Conservation (phyloP, 2,888 invertebrate genomes). For the Fragum fragum region DNA sequence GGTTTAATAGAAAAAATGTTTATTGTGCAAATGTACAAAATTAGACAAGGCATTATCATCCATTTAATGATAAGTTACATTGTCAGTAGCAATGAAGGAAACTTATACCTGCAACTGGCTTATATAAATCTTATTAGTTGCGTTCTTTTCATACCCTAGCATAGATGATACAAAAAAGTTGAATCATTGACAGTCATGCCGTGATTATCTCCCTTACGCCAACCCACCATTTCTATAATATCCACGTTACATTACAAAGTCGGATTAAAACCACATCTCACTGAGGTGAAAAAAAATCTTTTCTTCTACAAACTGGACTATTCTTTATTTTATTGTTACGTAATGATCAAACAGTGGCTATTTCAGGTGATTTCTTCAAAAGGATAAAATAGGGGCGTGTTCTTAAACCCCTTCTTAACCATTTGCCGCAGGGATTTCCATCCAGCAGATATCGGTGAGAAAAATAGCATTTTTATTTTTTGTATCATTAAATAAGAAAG, state of each 20-base stretch:
- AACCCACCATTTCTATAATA: neutral
- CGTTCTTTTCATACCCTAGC: too few species aligned
- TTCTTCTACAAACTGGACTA: neutral
- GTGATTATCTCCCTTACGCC: constrained; percentile 11
- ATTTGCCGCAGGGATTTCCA: neutral
- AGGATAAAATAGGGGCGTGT: neutral
- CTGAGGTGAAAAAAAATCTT: neutral
- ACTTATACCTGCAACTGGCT: too few species aligned
- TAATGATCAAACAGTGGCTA: constrained; percentile 9
- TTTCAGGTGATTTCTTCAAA: neutral
- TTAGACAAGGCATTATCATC: too few species aligned
- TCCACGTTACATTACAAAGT: neutral
- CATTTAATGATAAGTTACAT: too few species aligned
- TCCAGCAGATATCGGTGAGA: constrained; percentile 13
- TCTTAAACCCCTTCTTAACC: neutral
- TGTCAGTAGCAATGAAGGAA: too few species aligned
- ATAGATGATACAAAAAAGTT: too few species aligned
- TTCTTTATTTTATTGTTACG: constrained; percentile 17
- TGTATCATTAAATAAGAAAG: constrained; percentile 17
- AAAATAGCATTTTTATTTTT: constrained; percentile 14
- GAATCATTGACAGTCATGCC: neutral
- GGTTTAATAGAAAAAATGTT: too few species aligned
- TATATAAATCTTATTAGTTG: too few species aligned
- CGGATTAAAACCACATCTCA: constrained; percentile 8
- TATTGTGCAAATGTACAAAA: too few species aligned